Evolutionary conservation across 92 coral and sea anemone species (phyloP), one percentile per base, ranked within the genome.

Genomic region (Epizoanthus illoricatus): DNA sequence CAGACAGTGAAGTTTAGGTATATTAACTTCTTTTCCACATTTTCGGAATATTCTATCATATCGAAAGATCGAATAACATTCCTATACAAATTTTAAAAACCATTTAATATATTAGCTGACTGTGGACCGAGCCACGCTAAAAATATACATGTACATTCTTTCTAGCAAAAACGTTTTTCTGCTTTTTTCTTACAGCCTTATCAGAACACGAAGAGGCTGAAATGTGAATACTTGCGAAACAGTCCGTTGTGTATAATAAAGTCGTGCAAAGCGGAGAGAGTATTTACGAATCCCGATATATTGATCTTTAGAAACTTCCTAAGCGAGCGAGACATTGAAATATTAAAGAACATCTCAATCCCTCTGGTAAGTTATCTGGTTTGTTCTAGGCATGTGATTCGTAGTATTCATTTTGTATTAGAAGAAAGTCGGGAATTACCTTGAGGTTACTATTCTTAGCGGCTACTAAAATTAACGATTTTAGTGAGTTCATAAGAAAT

Each of bases 201-300:
- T 65, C 99, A 97, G 79, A 87, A 90, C 68, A 81, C 73, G 13
- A 73, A 80, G 80, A 84, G 93, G 24, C 92, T 97, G 5, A 85
- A 84, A 10, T 97, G 99, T 66, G 86, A 78, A 69, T 93, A 90
- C 57, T 88, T 82, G 82, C 89, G 81, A 39, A 74, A 69, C 8
- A 87, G 86, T 33, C 98, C 99, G 2, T 82, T 97, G 41, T 89
- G 97, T 45, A 78, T 76, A 58, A 88, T 97, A 33, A 94, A 90
- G 76, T 91, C 92, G 52, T 94, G 97, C 75, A 89, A 75, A 42
- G 64, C 91, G 69, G 99, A 97, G 61, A 87, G 91, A 65, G 93
- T 97, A 11, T 97, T 94, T 65, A 94, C 97, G 28, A 90, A 97
- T 81, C 99, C 99, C n/a, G 91, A 92, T 56, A 97, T 97, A 12